Conservation (phyloP, 2,888 invertebrate species). For the Apotomis turbidana region DNA sequence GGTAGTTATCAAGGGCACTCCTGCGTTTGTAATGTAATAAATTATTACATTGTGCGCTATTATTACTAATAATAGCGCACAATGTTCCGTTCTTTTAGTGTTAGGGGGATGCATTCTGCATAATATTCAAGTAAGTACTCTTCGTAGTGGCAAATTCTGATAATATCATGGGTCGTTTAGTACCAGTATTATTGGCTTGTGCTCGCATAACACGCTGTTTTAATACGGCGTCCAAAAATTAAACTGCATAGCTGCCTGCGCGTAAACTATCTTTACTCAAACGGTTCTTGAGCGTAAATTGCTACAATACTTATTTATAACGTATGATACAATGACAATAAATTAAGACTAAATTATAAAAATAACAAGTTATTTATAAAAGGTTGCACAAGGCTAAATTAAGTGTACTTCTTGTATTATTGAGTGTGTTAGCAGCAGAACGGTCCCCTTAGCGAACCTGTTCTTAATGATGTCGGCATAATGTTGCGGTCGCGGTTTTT, state of each 20-base stretch:
- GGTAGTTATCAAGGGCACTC: constrained; percentile 80
- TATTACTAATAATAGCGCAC: constrained; percentile 76
- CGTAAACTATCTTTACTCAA: constrained; percentile 39
- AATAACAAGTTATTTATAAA: constrained; percentile 3
- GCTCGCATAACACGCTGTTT: constrained; percentile 1
- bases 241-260: constrained; percentile 29
- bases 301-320: constrained; percentile 29
- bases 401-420: constrained; percentile 53
- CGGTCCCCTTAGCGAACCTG: constrained; percentile 57
- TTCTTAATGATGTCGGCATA: constrained; percentile 62
- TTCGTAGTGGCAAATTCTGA: constrained; percentile 45
- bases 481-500: constrained; percentile 61
- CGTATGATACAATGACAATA: no score
- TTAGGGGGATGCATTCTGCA: constrained; percentile 61
- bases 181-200: constrained; percentile 15
- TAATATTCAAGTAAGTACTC: constrained; percentile 48
- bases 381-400: constrained; percentile 46
- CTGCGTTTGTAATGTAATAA: constrained; percentile 75
- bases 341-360: no score
- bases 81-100: constrained; percentile 67
- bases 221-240: not conserved
- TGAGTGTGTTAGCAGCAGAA: constrained; percentile 55
- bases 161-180: constrained; percentile 31
- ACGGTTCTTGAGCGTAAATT: constrained; percentile 45
- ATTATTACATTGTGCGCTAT: no score